Evolutionary conservation across 2,888 invertebrate genomes (phyloP), one percentile per base, ranked within the genome.

Genomic region (Empis stercorea): DNA sequence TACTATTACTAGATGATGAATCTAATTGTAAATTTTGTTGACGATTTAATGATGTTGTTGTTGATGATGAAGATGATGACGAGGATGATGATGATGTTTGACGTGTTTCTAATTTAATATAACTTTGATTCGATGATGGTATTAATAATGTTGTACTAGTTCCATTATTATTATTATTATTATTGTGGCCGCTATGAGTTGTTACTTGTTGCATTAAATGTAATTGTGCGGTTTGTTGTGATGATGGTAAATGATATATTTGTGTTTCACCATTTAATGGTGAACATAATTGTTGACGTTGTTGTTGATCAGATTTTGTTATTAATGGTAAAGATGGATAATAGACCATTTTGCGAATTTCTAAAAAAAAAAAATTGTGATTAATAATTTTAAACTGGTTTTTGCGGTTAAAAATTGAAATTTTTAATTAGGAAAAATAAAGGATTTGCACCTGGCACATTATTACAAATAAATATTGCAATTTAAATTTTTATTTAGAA

Each of bases 261-360:
- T 57, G 52, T 30, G 48, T 48, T 45, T 56, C 56, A 23, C 45
- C 45, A 46, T 58, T 57, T 27, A 65, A 49, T 7, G 59, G 57
- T 13, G 58, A 52, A 44, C 68, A 68, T 45, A 64, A 60, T 46
- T 66, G 63, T 43, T 60, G 50, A 55, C 65, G 64, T 46, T 65
- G 62, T 42, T 60, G 51, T 55, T 66, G 64, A 52, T 70, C 70
- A 30, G 64, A 61, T 60, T 69, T 68, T 57, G 68, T 64, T 48
- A 69, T 64, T 45, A 69, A 55, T 51, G 65, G 67, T 48, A 65
- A 60, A 43, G 70, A 60, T 51, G 66, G 61, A 54, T 70, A 67
- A 55, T 70, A 70, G 47, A 70, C 70, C 69, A 70, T 70, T 52
- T 66, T 68, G 56, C 53, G 53, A 51, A 57, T 56, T 54, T 66